Conservation (phyloP, 2,113 vertebrate species). For the Camelus dromedarius region DNA sequence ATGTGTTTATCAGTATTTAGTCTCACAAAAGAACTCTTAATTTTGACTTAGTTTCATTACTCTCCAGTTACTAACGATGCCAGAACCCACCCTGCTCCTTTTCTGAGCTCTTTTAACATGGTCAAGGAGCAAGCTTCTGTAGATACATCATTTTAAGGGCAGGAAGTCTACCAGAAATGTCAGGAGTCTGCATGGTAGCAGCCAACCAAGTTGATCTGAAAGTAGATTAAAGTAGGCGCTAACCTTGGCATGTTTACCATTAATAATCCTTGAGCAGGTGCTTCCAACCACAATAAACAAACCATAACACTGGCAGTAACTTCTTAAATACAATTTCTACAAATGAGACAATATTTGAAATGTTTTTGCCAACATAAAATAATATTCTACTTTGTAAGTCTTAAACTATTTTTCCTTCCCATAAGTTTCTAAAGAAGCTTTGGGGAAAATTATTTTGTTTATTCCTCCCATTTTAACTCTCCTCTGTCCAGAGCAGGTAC, state of each 20-base stretch:
- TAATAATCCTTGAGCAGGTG: neutral
- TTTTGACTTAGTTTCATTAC: slow-evolving; percentile 30
- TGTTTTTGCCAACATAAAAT: neutral
- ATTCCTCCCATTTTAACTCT: neutral
- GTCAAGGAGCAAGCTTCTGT: neutral
- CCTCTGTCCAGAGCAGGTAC: neutral
- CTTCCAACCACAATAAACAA: neutral
- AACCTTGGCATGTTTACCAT: neutral
- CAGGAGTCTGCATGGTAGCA: neutral
- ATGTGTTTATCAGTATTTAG: neutral
- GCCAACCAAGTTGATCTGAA: neutral
- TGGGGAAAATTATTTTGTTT: neutral
- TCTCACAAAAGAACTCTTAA: neutral
- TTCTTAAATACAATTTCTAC: neutral
- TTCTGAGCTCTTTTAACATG: neutral
- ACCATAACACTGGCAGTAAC: neutral
- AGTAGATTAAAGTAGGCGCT: neutral
- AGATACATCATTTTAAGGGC: neutral
- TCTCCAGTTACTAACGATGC: neutral
- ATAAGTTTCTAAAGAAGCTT: neutral
- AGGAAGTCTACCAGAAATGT: slow-evolving; percentile 33
- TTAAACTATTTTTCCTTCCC: neutral
- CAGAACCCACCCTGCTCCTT: neutral
- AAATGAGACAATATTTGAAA: neutral
- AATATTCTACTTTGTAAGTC: neutral